Conservation (phyloP, 2,888 invertebrate genomes). For the Odontocolon sp. region DNA sequence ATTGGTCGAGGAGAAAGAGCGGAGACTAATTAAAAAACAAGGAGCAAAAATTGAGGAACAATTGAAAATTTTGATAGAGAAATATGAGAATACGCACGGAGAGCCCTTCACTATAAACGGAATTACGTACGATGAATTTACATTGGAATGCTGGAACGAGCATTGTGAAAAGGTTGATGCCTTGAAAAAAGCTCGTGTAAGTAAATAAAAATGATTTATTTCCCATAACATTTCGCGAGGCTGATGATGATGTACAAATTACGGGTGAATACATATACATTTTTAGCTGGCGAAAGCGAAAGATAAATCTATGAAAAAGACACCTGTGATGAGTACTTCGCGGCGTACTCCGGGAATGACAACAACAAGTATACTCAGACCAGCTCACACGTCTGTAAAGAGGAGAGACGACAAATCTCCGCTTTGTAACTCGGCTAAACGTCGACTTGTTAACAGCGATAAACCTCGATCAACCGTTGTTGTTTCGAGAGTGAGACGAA, state of each 20-base stretch:
- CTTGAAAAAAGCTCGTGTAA: conserved; percentile 75
- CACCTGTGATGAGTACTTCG: conserved; percentile 72
- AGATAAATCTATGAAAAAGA: conserved; percentile 75
- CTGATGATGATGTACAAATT: too few relatives aligned
- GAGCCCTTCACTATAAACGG: conserved; percentile 85
- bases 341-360: conserved; percentile 70
- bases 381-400: conserved; percentile 70
- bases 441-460: conserved; percentile 66
- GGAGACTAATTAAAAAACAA: conserved; percentile 88
- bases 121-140: conserved; percentile 84
- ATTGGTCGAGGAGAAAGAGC: conserved; percentile 91
- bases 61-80: conserved; percentile 83
- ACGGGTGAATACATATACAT: conserved; percentile 82
- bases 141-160: conserved; percentile 84
- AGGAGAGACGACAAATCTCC: conserved; percentile 68
- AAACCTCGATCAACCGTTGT: conserved; percentile 64
- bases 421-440: conserved; percentile 62
- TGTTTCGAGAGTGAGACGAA: conserved; percentile 66
- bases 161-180: conserved; percentile 83
- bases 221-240: too few relatives aligned
- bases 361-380: conserved; percentile 66
- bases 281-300: conserved; percentile 83
- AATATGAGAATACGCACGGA: conserved; percentile 83
- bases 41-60: conserved; percentile 89
- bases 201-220: too few relatives aligned